These are phyloP conservation scores for Acanthurus tractus DNA, from an alignment of 2,797 vertebrate genomes.

Conservation along the genomic window DNA sequence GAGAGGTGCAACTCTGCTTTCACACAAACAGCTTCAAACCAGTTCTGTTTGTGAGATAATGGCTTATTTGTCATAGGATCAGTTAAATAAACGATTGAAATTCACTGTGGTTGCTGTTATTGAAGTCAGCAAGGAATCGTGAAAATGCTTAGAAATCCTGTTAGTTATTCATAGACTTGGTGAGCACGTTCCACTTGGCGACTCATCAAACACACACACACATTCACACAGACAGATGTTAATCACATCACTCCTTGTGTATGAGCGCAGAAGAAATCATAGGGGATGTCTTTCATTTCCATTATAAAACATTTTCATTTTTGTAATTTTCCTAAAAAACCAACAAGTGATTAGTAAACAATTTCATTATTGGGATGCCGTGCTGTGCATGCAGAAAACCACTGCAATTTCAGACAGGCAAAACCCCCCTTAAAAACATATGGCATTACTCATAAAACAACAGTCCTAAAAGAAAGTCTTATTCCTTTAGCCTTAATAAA, in stretches of 20 bases:
- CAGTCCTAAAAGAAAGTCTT: not conserved
- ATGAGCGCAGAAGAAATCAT: constrained; percentile 19
- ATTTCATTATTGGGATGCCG: constrained; percentile 22
- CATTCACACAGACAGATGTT: constrained; percentile 21
- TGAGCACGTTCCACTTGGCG: constrained; percentile 21
- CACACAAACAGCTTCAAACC: not conserved
- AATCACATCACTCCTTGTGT: constrained; percentile 12
- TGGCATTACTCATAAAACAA: constrained; percentile 23
- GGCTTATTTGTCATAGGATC: not conserved
- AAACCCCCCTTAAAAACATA: constrained; percentile 23
- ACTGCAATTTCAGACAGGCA: constrained; percentile 37
- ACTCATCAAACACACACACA: constrained; percentile 25
- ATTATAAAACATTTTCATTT: constrained; percentile 12
- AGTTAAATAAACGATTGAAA: constrained; percentile 8
- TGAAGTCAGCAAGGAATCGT: constrained; percentile 13
- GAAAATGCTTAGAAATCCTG: constrained; percentile 7
- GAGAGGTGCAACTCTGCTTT: not conserved
- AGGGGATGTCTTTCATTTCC: constrained; percentile 49
- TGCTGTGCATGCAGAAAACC: constrained; percentile 16
- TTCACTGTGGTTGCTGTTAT: not conserved
- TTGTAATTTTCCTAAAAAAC: not conserved
- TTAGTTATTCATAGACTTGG: constrained; percentile 43
- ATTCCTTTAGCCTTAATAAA: constrained; percentile 29
- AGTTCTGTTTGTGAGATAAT: constrained; percentile 5
- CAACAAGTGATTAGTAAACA: constrained; percentile 54